phyloP scores from a whole-genome alignment of 1,140 invertebrate species.

The Drosophila orena region DNA sequence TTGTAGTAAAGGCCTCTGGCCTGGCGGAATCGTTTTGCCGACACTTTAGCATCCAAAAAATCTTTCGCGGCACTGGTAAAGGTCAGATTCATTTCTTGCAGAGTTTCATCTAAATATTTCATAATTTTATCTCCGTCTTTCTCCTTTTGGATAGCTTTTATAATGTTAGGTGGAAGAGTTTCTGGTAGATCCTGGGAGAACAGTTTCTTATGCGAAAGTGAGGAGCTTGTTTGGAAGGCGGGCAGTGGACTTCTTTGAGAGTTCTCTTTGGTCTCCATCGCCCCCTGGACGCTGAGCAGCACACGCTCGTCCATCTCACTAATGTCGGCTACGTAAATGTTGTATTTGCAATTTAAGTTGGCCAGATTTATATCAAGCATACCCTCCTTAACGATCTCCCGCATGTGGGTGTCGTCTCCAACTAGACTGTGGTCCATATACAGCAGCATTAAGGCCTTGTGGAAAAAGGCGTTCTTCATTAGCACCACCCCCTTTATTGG shows the following conservation, averaged over 20 bases:
- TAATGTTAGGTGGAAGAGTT: conserved; percentile 22
- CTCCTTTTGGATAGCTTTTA: not conserved
- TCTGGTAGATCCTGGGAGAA: conserved; percentile 21
- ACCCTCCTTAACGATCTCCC: conserved; percentile 89
- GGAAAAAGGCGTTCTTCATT: conserved; percentile 96
- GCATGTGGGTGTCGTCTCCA: conserved; percentile 87
- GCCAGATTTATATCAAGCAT: conserved; percentile 93
- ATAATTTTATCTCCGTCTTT: conserved; percentile 6
- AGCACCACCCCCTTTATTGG: conserved; percentile 92
- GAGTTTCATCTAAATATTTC: conserved; percentile 3
- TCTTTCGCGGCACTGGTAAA: conserved; percentile 7
- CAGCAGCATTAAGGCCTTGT: conserved; percentile 89
- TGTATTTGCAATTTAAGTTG: conserved; percentile 94
- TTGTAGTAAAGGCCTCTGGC: conserved; percentile 90
- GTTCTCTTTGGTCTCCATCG: not conserved
- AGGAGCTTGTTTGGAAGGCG: not conserved
- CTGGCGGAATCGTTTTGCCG: conserved; percentile 24
- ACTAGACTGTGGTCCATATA: conserved; percentile 63
- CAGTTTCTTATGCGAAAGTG: conserved; percentile 14
- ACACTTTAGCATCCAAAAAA: not conserved
- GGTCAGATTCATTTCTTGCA: conserved; percentile 20
- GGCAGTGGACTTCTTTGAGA: not conserved
- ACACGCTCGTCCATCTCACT: conserved; percentile 98
- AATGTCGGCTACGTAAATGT: conserved; percentile 94
- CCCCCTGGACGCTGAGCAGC: conserved; percentile 86